Percentiles rank a stretch among this genome's conserved stretches.
Conservation (phyloP, 2,888 invertebrate genomes). For the Drosophila niveifrons region DNA sequence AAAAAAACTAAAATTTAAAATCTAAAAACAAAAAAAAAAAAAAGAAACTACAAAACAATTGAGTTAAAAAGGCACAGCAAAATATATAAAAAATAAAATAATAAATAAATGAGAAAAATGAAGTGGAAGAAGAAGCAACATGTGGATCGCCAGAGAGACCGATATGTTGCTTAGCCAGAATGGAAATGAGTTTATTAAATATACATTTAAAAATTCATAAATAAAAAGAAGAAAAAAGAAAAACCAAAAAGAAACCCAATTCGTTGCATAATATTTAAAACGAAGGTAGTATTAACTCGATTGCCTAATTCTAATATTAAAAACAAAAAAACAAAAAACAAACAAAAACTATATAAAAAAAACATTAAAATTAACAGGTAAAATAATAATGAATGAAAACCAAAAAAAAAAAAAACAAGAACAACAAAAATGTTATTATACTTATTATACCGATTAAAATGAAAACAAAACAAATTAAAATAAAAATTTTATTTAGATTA, state of each 20-base stretch:
- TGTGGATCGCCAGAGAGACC: slow-evolving; percentile 52
- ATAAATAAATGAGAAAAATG: slow-evolving; percentile 38
- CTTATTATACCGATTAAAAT: slow-evolving; percentile 84
- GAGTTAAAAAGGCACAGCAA: slow-evolving; percentile 68
- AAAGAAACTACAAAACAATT: slow-evolving; percentile 46
- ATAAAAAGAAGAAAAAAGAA: slow-evolving; percentile 52
- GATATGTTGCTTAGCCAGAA: slow-evolving; percentile 76
- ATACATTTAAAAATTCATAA: slow-evolving; percentile 76
- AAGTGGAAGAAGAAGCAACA: slow-evolving; percentile 55
- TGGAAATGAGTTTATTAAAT: slow-evolving; percentile 81
- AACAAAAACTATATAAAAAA: slow-evolving; percentile 67
- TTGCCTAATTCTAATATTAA: slow-evolving; percentile 84
- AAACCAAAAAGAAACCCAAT: slow-evolving; percentile 63
- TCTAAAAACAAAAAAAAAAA: slow-evolving; percentile 26
- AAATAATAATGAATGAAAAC: slow-evolving; percentile 72
- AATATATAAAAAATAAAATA: slow-evolving; percentile 52
- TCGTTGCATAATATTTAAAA: slow-evolving; percentile 83
- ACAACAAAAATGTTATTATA: slow-evolving; percentile 84
- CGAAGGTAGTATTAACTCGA: slow-evolving; percentile 83
- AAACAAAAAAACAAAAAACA: slow-evolving; percentile 74
- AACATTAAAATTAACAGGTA: slow-evolving; percentile 78
- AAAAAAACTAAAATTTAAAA: slow-evolving; percentile 51
- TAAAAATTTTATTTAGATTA: slow-evolving; percentile 85
- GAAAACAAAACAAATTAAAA: slow-evolving; percentile 83
- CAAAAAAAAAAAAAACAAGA: slow-evolving; percentile 72